These are phyloP conservation scores for Discoglossus pictus DNA, from an alignment of 2,797 vertebrate species.

Conservation along the genomic window DNA sequence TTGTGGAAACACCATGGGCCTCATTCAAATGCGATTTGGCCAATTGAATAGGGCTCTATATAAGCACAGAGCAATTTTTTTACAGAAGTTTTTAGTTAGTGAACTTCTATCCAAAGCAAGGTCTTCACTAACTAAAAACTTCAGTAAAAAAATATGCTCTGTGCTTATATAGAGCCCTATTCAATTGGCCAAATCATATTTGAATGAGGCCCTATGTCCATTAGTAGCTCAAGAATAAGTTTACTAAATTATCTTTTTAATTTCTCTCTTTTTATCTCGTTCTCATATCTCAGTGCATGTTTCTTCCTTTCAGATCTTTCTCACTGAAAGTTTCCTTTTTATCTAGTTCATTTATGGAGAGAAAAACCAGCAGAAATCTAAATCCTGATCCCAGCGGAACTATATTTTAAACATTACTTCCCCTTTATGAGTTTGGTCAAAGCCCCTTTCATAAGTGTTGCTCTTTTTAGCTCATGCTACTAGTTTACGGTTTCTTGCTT, in stretches of 20 bases:
- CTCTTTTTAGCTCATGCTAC: constrained; percentile 49
- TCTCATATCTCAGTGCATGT: constrained; percentile 13
- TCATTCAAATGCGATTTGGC: no score
- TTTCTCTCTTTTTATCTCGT: constrained; percentile 30
- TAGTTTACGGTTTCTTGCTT: constrained; percentile 16
- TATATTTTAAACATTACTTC: not conserved
- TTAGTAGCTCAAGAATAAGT: no score
- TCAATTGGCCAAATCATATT: no score
- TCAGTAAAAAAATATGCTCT: no score
- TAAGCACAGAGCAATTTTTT: no score
- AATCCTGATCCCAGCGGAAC: constrained; percentile 31
- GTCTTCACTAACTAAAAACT: no score
- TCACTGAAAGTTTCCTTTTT: constrained; percentile 20
- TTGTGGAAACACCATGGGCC: no score
- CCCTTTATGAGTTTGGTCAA: constrained; percentile 15
- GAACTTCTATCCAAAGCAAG: no score
- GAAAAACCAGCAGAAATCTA: constrained; percentile 56
- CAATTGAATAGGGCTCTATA: no score
- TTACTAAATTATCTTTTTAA: constrained; percentile 20
- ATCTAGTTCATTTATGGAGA: constrained; percentile 57
- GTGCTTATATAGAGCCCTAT: no score
- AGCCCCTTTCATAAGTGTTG: constrained; percentile 34
- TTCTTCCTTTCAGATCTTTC: not conserved
- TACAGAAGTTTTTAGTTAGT: no score
- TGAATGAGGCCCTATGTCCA: no score